Evolutionary conservation across 2,888 invertebrate species (phyloP).

Genomic region (Drosophila cognata): DNA sequence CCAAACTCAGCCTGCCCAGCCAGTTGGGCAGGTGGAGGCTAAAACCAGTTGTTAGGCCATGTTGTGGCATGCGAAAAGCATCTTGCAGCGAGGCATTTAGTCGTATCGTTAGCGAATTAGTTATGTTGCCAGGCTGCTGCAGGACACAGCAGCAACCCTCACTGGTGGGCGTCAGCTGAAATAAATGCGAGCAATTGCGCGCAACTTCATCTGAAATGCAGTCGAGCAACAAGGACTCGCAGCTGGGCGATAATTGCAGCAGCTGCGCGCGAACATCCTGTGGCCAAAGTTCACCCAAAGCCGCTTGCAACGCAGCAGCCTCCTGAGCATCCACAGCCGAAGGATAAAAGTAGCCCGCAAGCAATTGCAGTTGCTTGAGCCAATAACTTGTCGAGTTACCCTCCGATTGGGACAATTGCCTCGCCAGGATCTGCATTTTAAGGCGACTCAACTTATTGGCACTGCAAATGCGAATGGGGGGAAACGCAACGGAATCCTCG

Average conservation of each 20-base stretch:
- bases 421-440: slow-evolving; percentile 50
- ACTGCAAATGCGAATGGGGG: slow-evolving; percentile 74
- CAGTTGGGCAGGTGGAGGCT: slow-evolving; percentile 68
- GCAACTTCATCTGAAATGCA: slow-evolving; percentile 61
- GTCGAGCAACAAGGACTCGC: slow-evolving; percentile 64
- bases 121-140: slow-evolving; percentile 12
- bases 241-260: slow-evolving; percentile 67
- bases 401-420: slow-evolving; percentile 39
- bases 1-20: slow-evolving; percentile 58
- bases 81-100: slow-evolving; percentile 73
- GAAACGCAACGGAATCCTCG: slow-evolving; percentile 54
- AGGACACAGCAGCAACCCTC: slow-evolving; percentile 75
- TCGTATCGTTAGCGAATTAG: slow-evolving; percentile 57
- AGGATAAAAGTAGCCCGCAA: slow-evolving; percentile 67
- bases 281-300: slow-evolving; percentile 14
- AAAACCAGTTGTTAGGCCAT: slow-evolving; percentile 56
- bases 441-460: slow-evolving; percentile 73
- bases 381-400: slow-evolving; percentile 41
- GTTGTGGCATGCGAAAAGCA: slow-evolving; percentile 54
- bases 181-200: slow-evolving; percentile 63
- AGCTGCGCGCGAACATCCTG: slow-evolving; percentile 28
- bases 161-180: slow-evolving; percentile 41
- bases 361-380: slow-evolving; percentile 54
- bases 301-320: slow-evolving; percentile 21
- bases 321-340: slow-evolving; percentile 18